phyloP scores from a whole-genome alignment of 30 jellyfish, hydroid and myxozoan species.

The Hydractinia echinata region DNA sequence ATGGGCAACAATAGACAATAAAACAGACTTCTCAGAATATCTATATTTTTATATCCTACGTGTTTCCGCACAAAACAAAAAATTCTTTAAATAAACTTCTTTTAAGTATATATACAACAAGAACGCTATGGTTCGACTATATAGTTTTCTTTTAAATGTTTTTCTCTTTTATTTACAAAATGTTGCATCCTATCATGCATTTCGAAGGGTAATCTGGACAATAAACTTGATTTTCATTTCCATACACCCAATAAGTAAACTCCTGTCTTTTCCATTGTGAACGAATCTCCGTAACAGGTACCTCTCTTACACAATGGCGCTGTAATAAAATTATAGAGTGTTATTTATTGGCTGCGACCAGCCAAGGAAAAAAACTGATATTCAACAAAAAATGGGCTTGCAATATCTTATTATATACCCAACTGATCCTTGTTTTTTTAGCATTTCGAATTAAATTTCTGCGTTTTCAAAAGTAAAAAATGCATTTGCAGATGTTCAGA shows the following conservation, averaged over 20 bases:
- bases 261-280: slow-evolving; percentile 64
- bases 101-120: not conserved
- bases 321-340: slow-evolving; percentile 2
- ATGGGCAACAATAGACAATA: too few species aligned
- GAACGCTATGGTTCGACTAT: not conserved
- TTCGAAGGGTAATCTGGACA: slow-evolving; percentile 87
- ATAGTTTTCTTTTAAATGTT: not conserved
- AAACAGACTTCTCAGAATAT: too few species aligned
- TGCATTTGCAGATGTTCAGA: too few species aligned
- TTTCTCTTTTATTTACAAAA: slow-evolving; percentile 34
- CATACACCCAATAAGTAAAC: slow-evolving; percentile 80
- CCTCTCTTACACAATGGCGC: slow-evolving; percentile 81
- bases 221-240: slow-evolving; percentile 72
- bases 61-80: not conserved
- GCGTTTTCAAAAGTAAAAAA: too few species aligned
- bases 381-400: too few species aligned
- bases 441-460: too few species aligned
- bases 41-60: too few species aligned
- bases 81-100: not conserved
- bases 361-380: too few species aligned
- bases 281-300: slow-evolving; percentile 79
- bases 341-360: too few species aligned
- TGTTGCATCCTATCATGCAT: slow-evolving; percentile 79
- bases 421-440: too few species aligned
- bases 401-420: too few species aligned